Conservation (phyloP, 2,113 vertebrate genomes). For the Pimephales promelas region DNA sequence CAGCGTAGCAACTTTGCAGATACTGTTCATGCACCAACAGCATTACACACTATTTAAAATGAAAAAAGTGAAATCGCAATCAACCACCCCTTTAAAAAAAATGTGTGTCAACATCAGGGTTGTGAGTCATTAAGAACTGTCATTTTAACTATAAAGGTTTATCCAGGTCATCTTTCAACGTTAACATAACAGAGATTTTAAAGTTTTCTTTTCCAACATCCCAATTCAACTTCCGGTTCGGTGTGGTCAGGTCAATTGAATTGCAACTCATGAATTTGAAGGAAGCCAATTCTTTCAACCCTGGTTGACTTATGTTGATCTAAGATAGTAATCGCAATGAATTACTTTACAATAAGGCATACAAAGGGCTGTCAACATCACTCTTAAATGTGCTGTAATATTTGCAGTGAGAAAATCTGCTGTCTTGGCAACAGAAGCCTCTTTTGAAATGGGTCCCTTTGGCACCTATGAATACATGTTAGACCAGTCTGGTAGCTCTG, state of each 20-base stretch:
- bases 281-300: neutral
- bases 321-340: neutral
- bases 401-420: conserved; percentile 23
- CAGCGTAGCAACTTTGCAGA: too few relatives aligned
- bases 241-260: neutral
- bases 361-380: conserved; percentile 22
- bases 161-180: neutral
- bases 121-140: neutral
- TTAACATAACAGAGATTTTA: too few relatives aligned
- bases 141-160: neutral
- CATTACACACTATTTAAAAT: too few relatives aligned
- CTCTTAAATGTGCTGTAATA: conserved; percentile 20
- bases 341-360: neutral
- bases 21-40: too few relatives aligned
- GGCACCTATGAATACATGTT: conserved; percentile 14
- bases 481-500: conserved; percentile 11
- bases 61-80: too few relatives aligned
- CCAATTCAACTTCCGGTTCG: neutral
- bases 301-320: conserved; percentile 1
- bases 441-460: conserved; percentile 30
- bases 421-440: conserved; percentile 41
- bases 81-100: too few relatives aligned
- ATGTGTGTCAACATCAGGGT: neutral
- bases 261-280: neutral
- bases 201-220: neutral